Base-by-base conservation (phyloP, 1,140 invertebrate species). In the Paracyclopina nana region DNA sequence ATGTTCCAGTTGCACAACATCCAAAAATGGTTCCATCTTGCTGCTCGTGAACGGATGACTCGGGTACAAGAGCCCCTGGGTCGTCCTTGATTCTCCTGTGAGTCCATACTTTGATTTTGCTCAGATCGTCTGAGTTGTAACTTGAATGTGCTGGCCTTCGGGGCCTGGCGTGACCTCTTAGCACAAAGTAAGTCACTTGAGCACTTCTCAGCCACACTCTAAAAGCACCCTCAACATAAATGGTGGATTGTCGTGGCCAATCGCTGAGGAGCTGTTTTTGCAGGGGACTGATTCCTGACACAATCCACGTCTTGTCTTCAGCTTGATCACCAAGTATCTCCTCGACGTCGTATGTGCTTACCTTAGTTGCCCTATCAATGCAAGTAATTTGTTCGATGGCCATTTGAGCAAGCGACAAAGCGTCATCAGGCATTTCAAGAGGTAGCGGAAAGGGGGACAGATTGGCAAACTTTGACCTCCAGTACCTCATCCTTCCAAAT, bases 401-500 rank as follows among this genome's bases (percentile, higher is more conserved):
- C 24, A 91, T 52, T 59, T 75, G 76, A 0, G 90, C 87, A n/a
- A 96, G 61, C 63, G 85, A 78, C 6, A 80, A 65, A 1, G 72
- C 66, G 60, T 90, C 78, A 56, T 68, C 70, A 1, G 83, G 81
- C 26, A 82, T 55, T 1, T 75, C 70, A 27, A 75, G 69, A 0
- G 90, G 84, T 31, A 92, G 61, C 1, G 76, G 74, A 76, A 82
- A 97, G 1, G 92, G 92, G 56, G 84, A 87, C 0, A 79, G 62
- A 63, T 95, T 78, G 60, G 78, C 83, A 59, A 97, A 87, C 64
- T 97, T 97, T 3, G 91, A 88, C 78, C 94, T 80, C 94, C 94
- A 99, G 61, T 97, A 99, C 70, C 86, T 76, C 80, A 96, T 90
- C 41, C 69, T 66, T 0, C 91, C 90, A 70, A 96, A 98, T 31